phyloP scores from a whole-genome alignment of 2,888 invertebrate genomes.

The Teleiodes luculella region DNA sequence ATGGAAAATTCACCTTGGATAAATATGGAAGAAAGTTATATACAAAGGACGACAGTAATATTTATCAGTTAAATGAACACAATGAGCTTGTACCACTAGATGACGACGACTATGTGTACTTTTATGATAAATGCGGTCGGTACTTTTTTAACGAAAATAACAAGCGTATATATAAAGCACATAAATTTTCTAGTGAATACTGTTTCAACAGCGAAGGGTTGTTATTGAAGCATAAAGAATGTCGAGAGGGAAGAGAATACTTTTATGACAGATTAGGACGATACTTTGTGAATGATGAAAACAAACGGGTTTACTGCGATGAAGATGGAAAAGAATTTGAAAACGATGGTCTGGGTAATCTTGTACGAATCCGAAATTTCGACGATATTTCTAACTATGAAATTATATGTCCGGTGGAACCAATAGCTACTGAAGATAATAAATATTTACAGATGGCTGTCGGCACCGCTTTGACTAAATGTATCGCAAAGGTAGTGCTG shows the following conservation, averaged over 20 bases:
- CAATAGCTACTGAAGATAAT: conserved; percentile 31
- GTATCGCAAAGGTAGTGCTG: conserved; percentile 40
- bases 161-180: conserved; percentile 33
- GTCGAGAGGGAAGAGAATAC: conserved; percentile 29
- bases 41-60: conserved; percentile 18
- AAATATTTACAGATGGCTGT: conserved; percentile 35
- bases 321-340: conserved; percentile 26
- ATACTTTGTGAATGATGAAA: conserved; percentile 30
- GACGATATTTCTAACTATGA: background rate
- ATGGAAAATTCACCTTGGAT: conserved; percentile 34
- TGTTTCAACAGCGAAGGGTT: conserved; percentile 25
- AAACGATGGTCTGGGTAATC: conserved; percentile 34
- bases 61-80: conserved; percentile 37
- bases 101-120: conserved; percentile 38
- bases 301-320: conserved; percentile 31
- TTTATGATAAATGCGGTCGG: conserved; percentile 40
- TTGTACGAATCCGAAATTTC: conserved; percentile 26
- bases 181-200: conserved; percentile 34
- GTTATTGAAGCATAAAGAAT: conserved; percentile 33
- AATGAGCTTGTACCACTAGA: conserved; percentile 28
- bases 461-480: conserved; percentile 37
- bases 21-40: conserved; percentile 40
- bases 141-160: conserved; percentile 30
- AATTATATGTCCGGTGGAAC: conserved; percentile 21
- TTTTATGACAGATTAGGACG: conserved; percentile 37